These are phyloP conservation scores for Hylomyscus alleni DNA, from an alignment of 2,797 vertebrate genomes.

Conservation along the genomic window DNA sequence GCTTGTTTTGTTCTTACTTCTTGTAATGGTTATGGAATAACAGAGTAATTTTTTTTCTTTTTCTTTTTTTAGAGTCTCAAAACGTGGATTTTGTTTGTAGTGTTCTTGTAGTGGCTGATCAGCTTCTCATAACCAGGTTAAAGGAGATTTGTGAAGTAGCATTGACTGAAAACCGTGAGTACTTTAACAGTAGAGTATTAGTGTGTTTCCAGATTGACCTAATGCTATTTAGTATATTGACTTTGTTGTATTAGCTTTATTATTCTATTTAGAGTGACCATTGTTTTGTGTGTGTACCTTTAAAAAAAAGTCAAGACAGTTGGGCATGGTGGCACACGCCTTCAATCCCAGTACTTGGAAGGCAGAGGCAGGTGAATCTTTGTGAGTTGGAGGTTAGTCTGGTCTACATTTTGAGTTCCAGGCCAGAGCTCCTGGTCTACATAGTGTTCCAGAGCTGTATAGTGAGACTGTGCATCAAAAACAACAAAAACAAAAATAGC, in stretches of 20 bases:
- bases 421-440: background rate
- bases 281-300: constrained; percentile 29
- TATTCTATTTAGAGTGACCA: background rate
- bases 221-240: constrained; percentile 16
- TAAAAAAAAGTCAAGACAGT: background rate
- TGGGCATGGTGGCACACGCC: background rate
- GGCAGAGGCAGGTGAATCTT: background rate
- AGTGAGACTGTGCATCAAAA: background rate
- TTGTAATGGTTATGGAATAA: constrained; percentile 45
- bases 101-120: constrained; percentile 97
- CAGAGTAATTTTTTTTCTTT: constrained; percentile 38
- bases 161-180: constrained; percentile 96
- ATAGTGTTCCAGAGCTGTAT: background rate
- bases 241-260: constrained; percentile 30
- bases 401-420: too few species aligned
- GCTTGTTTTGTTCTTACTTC: background rate
- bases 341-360: background rate
- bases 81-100: constrained; percentile 97
- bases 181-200: constrained; percentile 50
- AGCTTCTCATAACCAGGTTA: constrained; percentile 95
- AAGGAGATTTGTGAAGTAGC: constrained; percentile 98
- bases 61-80: constrained; percentile 91
- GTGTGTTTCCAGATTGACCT: constrained; percentile 29
- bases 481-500: background rate
- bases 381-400: background rate